Conservation (phyloP, 1,140 invertebrate genomes). For the Drosophila carrolli region DNA sequence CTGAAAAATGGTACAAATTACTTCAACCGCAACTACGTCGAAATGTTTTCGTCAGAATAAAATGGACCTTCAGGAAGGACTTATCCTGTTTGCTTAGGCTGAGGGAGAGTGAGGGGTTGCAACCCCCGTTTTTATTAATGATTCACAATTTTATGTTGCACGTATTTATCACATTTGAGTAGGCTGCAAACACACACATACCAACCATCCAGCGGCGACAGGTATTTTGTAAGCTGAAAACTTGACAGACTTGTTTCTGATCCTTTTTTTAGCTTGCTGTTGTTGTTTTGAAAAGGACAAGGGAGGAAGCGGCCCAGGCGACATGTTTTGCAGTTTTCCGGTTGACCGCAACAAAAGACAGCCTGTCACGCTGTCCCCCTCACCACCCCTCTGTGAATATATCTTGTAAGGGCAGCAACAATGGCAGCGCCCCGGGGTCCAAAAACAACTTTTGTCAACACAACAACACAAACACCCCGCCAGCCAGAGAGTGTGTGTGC, state of each 20-base stretch:
- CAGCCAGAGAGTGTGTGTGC: slow-evolving; percentile 7
- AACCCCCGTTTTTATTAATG: slow-evolving; percentile 74
- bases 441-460: slow-evolving; percentile 74
- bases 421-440: slow-evolving; percentile 69
- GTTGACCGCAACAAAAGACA: slow-evolving; percentile 85
- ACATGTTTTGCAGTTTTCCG: slow-evolving; percentile 84
- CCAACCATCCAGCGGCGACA: slow-evolving; percentile 57
- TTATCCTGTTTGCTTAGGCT: slow-evolving; percentile 67
- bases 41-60: slow-evolving; percentile 52
- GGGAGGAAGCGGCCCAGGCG: slow-evolving; percentile 59
- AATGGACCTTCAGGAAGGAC: slow-evolving; percentile 48
- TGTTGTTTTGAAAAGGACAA: slow-evolving; percentile 68
- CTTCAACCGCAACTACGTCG: slow-evolving; percentile 50
- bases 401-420: slow-evolving; percentile 72
- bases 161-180: slow-evolving; percentile 81
- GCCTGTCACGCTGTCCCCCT: slow-evolving; percentile 72
- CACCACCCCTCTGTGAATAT: slow-evolving; percentile 2
- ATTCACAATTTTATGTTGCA: slow-evolving; percentile 80
- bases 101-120: slow-evolving; percentile 24
- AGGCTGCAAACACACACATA: slow-evolving; percentile 35
- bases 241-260: slow-evolving; percentile 81
- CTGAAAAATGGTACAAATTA: slow-evolving; percentile 83
- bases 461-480: slow-evolving; percentile 44
- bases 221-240: slow-evolving; percentile 81
- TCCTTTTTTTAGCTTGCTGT: slow-evolving; percentile 59